These are phyloP conservation scores for Thryonomys swinderianus DNA, from an alignment of 2,113 vertebrate genomes.

Conservation along the genomic window DNA sequence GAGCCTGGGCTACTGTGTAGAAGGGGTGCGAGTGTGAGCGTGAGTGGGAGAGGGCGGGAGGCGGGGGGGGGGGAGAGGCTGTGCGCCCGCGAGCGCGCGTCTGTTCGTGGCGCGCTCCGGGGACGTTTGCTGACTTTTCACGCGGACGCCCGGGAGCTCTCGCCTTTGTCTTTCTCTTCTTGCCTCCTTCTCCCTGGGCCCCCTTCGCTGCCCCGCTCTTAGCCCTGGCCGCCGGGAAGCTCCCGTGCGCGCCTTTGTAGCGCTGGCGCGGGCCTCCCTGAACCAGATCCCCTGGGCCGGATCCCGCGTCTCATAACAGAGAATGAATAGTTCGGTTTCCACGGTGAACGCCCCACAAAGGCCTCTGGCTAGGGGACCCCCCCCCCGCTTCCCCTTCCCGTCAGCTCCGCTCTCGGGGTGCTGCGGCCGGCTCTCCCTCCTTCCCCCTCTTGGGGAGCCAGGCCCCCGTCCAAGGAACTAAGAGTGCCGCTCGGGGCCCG, in stretches of 20 bases:
- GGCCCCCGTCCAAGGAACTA: not conserved
- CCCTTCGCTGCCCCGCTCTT: not conserved
- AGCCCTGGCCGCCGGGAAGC: not conserved
- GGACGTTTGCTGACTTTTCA: constrained; percentile 69
- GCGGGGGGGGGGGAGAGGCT: not conserved
- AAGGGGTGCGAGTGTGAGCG: constrained; percentile 12
- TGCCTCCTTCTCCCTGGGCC: not conserved
- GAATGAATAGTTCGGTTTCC: constrained; percentile 30
- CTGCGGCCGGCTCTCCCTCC: not conserved
- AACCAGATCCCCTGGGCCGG: not conserved
- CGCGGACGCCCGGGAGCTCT: constrained; percentile 37
- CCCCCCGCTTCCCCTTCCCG: not conserved
- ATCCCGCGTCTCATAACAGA: not conserved
- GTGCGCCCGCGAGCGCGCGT: not conserved
- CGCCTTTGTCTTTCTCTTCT: constrained; percentile 6
- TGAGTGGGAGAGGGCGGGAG: not conserved
- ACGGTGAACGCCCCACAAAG: constrained; percentile 33
- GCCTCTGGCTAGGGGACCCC: not conserved
- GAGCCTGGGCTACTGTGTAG: constrained; percentile 33
- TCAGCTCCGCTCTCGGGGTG: not conserved
- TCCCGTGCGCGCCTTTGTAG: constrained; percentile 12
- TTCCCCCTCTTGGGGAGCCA: not conserved
- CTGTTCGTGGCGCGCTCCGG: constrained; percentile 19
- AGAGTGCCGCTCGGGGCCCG: not conserved
- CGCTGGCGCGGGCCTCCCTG: not conserved